Evolutionary conservation across 2,113 vertebrate genomes (phyloP).

Genomic region (Eulemur macaco): DNA sequence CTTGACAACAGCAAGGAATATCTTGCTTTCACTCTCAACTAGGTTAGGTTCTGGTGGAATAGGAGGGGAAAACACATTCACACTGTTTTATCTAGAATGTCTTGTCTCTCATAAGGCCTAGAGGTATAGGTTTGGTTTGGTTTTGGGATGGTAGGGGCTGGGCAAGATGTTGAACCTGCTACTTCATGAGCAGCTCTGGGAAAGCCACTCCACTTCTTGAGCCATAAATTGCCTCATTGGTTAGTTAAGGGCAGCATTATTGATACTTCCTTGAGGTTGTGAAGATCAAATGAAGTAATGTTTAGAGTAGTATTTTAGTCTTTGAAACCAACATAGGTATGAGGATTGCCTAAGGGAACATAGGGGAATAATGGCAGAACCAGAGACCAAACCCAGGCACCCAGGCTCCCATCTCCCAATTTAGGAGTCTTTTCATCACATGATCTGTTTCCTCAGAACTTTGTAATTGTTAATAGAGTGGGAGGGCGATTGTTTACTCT

Average conservation of each 20-base stretch:
- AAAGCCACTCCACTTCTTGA: background rate
- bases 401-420: background rate
- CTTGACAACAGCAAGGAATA: background rate
- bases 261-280: background rate
- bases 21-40: background rate
- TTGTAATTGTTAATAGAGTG: constrained; percentile 7
- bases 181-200: background rate
- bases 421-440: background rate
- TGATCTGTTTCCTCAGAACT: background rate
- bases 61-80: background rate
- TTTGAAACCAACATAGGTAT: background rate
- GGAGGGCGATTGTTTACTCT: constrained; percentile 30
- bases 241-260: background rate
- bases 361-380: background rate
- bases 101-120: background rate
- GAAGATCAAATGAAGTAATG: background rate
- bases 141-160: background rate
- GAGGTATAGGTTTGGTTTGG: background rate
- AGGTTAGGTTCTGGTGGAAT: background rate
- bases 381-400: background rate
- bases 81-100: background rate
- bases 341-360: background rate
- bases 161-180: background rate
- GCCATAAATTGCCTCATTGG: background rate
- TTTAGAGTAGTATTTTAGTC: background rate